Conservation (phyloP, 92 coral and sea anemone genomes). For the Muricea muricata region DNA sequence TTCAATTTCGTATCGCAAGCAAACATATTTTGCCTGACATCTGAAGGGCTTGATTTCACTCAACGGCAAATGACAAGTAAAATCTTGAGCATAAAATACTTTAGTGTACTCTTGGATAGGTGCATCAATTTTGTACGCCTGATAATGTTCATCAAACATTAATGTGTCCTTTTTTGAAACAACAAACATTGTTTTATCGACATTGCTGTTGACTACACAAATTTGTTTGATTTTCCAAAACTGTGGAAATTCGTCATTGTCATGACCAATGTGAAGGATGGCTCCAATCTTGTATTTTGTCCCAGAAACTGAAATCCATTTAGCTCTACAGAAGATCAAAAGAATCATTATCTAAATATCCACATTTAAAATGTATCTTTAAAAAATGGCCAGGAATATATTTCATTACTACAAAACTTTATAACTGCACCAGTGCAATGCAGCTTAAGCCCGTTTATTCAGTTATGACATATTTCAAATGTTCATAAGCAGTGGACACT, state of each 20-base stretch:
- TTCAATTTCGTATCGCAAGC: conserved; percentile 65
- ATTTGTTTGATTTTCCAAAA: conserved; percentile 66
- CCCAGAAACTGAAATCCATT: not conserved
- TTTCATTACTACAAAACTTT: no score
- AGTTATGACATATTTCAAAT: no score
- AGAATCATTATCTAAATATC: no score
- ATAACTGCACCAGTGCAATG: no score
- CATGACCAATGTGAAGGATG: conserved; percentile 58
- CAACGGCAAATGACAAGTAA: conserved; percentile 66
- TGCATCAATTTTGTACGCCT: conserved; percentile 60
- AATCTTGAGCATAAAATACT: conserved; percentile 51
- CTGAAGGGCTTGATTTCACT: conserved; percentile 63
- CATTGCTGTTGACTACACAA: conserved; percentile 47
- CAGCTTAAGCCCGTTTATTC: no score
- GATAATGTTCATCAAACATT: conserved; percentile 65
- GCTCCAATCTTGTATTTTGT: conserved; percentile 16
- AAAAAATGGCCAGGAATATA: no score
- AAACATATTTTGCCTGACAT: conserved; percentile 48
- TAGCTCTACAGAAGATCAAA: not conserved
- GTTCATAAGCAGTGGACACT: no score
- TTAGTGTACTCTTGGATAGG: conserved; percentile 43
- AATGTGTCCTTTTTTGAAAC: conserved; percentile 57
- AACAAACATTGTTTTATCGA: conserved; percentile 57
- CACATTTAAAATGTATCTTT: no score
- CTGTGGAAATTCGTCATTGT: conserved; percentile 65